Base-by-base conservation (phyloP, 2,113 vertebrate genomes). In the Strigops habroptila region DNA sequence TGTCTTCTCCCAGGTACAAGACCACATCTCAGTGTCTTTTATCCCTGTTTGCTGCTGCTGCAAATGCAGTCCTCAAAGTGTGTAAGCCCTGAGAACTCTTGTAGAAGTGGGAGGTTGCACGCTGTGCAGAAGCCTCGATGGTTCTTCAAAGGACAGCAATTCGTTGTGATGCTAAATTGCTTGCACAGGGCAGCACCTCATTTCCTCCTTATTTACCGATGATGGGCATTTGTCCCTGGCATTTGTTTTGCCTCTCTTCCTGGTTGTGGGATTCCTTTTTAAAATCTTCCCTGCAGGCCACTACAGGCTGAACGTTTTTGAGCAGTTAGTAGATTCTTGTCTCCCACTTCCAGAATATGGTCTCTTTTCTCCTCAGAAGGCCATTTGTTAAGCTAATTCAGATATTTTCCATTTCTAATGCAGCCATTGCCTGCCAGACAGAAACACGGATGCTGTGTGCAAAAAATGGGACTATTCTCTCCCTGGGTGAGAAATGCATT, bases 401-500 rank as follows among this genome's bases (percentile, higher is more conserved):
- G 5, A 1, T 37, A 39, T 86, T 88, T 90, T 63, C n/a, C 37
- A 14, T 37, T 77, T 86, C 25, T 70, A 59, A 39, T 75, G 46
- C 30, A 68, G 16, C 8, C 17, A 21, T 63, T 31, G 6, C 23
- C 60, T 68, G 8, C 10, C 5, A 49, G 33, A 62, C 14, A 77
- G 39, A 49, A 86, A 39, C 49, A 46, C 2, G 15, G 41, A 48
- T 76, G 25, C 31, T 90, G 9, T 19, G 19, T 80, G 17, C 75
- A 86, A 88, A 85, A 41, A 7, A 33, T n/a, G 37, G 75, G 30
- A n/a, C 3, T 10, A 33, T 70, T 60, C 7, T 82, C 9, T 82
- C 6, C 1, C 0, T 4, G 3, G 52, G 12, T 1, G 3, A 3
- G 0, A 52, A 21, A 27, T 10, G 8, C 7, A 28, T 43, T 60